Base-by-base conservation (phyloP, 1,140 invertebrate genomes). In the Nasonia longicornis region DNA sequence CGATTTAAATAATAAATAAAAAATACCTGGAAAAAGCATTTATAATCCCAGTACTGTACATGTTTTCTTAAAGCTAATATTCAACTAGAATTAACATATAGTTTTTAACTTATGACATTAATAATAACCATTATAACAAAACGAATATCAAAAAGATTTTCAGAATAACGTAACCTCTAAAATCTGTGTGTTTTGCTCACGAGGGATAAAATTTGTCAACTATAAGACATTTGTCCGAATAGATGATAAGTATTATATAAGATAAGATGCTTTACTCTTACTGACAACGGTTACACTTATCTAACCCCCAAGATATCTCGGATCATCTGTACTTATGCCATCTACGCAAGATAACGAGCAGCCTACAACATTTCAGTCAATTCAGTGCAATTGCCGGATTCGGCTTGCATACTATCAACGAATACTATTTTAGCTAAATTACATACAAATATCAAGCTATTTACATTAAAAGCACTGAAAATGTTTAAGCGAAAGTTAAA, bases 401-500 rank as follows among this genome's bases (percentile, higher is more conserved):
- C 7, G 16, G 20, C 16, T 20, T 58, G 52, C 3, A 58, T 7
- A 58, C 16, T 16, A 58, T 16, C 7, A 26, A 26, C 26, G 26
- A 26, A 26, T 26, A 26, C 26, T 26, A 26, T 26, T 26, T 26
- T 26, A 26, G 20, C 4, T 20, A 58, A 58, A 58, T 16, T 20
- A 20, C 16, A 58, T 6, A 20, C n/a, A 58, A 58, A 52, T 20
- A 58, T 58, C 7, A 58, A 20, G 16, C 29, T 67, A 67, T 67
- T 67, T 12, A 67, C 0, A 11, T n/a, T 14, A 67, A 67, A 26
- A 31, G 20, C 45, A 14, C 10, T 80, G 0, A 87, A 82, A 81
- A 95, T 96, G 94, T 94, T 95, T 85, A 93, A 93, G 87, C 90
- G 94, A 85, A 96, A 95, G 90, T 88, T 96, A n/a, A 90, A 92